Evolutionary conservation across 2,113 vertebrate genomes (phyloP), one percentile per base, ranked within the genome.

Genomic region (Camelus dromedarius): DNA sequence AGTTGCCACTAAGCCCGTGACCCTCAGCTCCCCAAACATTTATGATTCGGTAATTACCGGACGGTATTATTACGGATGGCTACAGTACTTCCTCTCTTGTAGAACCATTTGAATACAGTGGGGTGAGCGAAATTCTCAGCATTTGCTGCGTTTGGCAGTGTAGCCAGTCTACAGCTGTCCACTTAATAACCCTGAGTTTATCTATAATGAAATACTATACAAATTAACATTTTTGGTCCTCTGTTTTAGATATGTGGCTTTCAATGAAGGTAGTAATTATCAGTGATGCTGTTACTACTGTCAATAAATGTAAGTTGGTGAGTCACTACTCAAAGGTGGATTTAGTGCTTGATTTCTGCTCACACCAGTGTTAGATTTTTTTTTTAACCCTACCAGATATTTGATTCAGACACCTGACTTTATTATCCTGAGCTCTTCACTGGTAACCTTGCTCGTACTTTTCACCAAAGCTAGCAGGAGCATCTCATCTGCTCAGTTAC

Each of bases 401-500:
- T 86, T 60, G 4, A 30, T 89, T 58, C 32, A 8, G 32, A 97
- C 12, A 0, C 54, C 93, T 15, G 64, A 89, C 52, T 98, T 87
- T 72, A 85, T 73, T 92, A 96, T 96, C 96, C 93, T 8, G 19
- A 97, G 94, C 93, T 97, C 80, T 64, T 96, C 95, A 91, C 95
- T 88, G 70, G 91, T 89, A 98, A 96, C 97, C 90, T 97, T 93
- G 96, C 83, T 73, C 19, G 48, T 75, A 85, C 92, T 4, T 96
- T 98, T 98, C 94, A 97, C 95, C 98, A 95, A 98, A 98, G 98
- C 97, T 89, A 97, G 97, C 85, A 86, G 91, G 89, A 96, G 97
- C 97, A 97, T 98, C 98, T 98, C 98, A 98, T 99, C 98, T 98
- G 98, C 98, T 99, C 99, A 98, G 98, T 99, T 99, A 99, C 99